Evolutionary conservation across 1,140 invertebrate genomes (phyloP).

Genomic region (Pseudomyrmex cubaensis): DNA sequence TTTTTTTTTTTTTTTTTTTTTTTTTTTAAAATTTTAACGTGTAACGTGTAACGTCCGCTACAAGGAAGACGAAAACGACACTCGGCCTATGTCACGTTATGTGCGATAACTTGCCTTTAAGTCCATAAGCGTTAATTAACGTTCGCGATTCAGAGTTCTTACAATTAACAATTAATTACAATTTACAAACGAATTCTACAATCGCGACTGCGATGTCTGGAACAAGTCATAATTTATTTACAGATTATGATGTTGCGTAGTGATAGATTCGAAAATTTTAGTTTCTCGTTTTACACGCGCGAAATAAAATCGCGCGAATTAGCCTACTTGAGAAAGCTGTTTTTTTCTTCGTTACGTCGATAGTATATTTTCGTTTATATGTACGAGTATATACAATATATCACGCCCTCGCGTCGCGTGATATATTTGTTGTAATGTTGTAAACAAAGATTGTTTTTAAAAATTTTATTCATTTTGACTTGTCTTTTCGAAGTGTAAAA

Average conservation of each 20-base stretch:
- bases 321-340: conserved; percentile 7
- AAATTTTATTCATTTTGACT: conserved; percentile 51
- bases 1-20: not conserved
- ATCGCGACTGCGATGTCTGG: too few species aligned
- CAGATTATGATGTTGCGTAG: conserved; percentile 21
- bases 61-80: conserved; percentile 62
- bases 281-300: conserved; percentile 36
- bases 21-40: too few species aligned
- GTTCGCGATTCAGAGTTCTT: conserved; percentile 42
- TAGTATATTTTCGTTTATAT: not conserved
- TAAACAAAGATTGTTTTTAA: conserved; percentile 20
- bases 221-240: too few species aligned
- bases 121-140: conserved; percentile 54
- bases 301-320: conserved; percentile 7
- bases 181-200: too few species aligned
- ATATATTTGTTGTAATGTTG: conserved; percentile 51
- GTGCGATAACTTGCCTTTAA: conserved; percentile 69
- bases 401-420: not conserved
- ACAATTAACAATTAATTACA: conserved; percentile 27
- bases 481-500: conserved; percentile 39
- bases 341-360: conserved; percentile 36
- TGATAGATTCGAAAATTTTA: conserved; percentile 61
- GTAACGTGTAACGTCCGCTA: conserved; percentile 46
- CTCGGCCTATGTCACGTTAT: conserved; percentile 70
- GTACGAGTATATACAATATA: too few species aligned